Evolutionary conservation across 2,888 invertebrate species (phyloP).

Genomic region (Lasius fuliginosus): DNA sequence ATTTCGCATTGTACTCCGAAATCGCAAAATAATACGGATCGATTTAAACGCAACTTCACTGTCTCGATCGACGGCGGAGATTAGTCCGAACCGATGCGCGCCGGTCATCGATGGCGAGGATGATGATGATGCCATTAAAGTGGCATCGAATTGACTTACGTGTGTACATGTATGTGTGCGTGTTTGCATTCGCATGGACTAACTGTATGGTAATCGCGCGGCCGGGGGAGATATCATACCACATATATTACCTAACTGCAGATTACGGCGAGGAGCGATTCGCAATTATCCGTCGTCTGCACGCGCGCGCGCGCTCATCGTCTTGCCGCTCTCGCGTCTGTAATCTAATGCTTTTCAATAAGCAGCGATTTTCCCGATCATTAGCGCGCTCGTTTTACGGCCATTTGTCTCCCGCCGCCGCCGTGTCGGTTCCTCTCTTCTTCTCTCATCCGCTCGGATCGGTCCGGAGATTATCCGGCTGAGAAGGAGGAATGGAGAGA

Average conservation of each 20-base stretch:
- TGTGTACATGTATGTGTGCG: conserved; percentile 14
- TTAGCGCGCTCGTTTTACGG: conserved; percentile 74
- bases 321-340: conserved; percentile 61
- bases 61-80: conserved; percentile 63
- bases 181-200: conserved; percentile 58
- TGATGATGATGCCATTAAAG: conserved; percentile 75
- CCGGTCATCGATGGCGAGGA: conserved; percentile 7
- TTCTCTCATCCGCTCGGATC: not conserved
- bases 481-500: not conserved
- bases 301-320: conserved; percentile 59
- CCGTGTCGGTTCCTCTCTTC: not conserved
- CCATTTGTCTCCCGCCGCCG: conserved; percentile 51
- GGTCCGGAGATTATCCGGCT: not conserved
- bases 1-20: not conserved
- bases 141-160: conserved; percentile 57
- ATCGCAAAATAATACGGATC: not conserved
- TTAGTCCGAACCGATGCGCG: conserved; percentile 59
- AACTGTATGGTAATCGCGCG: conserved; percentile 79
- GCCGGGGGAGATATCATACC: conserved; percentile 78
- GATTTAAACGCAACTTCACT: conserved; percentile 59
- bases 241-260: conserved; percentile 79
- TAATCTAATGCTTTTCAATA: conserved; percentile 84
- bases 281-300: conserved; percentile 82
- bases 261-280: conserved; percentile 76
- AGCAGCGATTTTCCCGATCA: conserved; percentile 81